These are phyloP conservation scores for Zeugodacus cucurbitae DNA, from an alignment of 1,140 invertebrate genomes.

Conservation along the genomic window DNA sequence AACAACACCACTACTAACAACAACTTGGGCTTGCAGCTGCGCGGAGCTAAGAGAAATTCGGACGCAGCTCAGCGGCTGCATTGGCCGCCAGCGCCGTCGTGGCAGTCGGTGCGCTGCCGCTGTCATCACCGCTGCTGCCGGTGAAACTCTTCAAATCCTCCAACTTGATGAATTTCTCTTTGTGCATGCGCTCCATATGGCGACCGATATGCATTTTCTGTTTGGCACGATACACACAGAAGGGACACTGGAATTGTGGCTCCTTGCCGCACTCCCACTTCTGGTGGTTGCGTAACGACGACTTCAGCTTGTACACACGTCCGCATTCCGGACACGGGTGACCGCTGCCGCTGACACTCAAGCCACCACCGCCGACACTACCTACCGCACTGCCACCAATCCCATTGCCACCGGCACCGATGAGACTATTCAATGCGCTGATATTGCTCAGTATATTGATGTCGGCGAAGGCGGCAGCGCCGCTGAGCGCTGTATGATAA, in stretches of 20 bases:
- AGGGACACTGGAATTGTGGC: constrained; percentile 84
- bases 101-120: constrained; percentile 42
- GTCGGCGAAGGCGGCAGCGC: constrained; percentile 58
- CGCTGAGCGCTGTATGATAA: constrained; percentile 55
- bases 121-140: constrained; percentile 42
- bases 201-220: constrained; percentile 88
- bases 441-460: constrained; percentile 63
- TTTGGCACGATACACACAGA: constrained; percentile 84
- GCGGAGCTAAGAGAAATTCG: constrained; percentile 57
- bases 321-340: constrained; percentile 83
- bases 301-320: constrained; percentile 85
- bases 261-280: constrained; percentile 90
- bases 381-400: constrained; percentile 39
- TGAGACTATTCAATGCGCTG: constrained; percentile 63
- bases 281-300: constrained; percentile 84
- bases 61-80: constrained; percentile 55
- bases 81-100: constrained; percentile 47
- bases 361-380: constrained; percentile 44
- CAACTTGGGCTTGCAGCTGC: no score
- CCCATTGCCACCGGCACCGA: constrained; percentile 48
- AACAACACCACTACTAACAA: neutral
- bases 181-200: constrained; percentile 88
- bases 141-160: constrained; percentile 60
- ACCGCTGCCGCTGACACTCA: constrained; percentile 63
- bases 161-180: constrained; percentile 71